phyloP scores from a whole-genome alignment of 2,888 invertebrate genomes.

The Drosophila nigricruria region DNA sequence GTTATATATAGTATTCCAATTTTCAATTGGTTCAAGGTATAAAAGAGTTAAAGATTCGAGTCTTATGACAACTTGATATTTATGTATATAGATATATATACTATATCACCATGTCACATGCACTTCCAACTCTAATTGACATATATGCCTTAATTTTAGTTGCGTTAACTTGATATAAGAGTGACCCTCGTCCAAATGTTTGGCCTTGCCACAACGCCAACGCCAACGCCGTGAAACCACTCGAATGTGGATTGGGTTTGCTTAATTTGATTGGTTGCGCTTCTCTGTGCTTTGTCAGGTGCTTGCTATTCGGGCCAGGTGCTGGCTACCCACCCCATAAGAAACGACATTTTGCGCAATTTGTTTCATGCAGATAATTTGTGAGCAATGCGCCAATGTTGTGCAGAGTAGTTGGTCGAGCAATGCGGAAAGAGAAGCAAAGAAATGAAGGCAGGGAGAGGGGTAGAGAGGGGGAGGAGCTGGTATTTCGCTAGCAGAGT shows the following conservation, averaged over 20 bases:
- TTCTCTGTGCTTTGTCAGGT: constrained; percentile 17
- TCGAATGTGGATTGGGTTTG: constrained; percentile 57
- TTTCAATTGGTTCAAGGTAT: neutral
- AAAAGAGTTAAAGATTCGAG: neutral
- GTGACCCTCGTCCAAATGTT: neutral
- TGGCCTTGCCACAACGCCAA: constrained; percentile 40
- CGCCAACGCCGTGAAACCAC: constrained; percentile 27
- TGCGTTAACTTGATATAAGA: neutral
- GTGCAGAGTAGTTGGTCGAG: constrained; percentile 10
- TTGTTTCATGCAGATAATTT: constrained; percentile 50
- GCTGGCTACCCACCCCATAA: neutral
- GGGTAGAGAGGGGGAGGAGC: constrained; percentile 2
- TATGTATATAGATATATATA: no score
- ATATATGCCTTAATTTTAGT: neutral
- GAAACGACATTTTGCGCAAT: constrained; percentile 63
- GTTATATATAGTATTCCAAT: neutral
- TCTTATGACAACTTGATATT: neutral
- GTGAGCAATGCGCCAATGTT: constrained; percentile 37
- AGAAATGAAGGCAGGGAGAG: neutral
- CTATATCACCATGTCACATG: neutral
- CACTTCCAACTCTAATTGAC: neutral
- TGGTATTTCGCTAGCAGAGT: constrained; percentile 15
- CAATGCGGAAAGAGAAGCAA: constrained; percentile 67
- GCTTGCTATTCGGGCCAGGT: constrained; percentile 10
- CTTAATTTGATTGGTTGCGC: constrained; percentile 68